Base-by-base conservation (phyloP, 2,888 invertebrate species). In the Drosophila yooni region DNA sequence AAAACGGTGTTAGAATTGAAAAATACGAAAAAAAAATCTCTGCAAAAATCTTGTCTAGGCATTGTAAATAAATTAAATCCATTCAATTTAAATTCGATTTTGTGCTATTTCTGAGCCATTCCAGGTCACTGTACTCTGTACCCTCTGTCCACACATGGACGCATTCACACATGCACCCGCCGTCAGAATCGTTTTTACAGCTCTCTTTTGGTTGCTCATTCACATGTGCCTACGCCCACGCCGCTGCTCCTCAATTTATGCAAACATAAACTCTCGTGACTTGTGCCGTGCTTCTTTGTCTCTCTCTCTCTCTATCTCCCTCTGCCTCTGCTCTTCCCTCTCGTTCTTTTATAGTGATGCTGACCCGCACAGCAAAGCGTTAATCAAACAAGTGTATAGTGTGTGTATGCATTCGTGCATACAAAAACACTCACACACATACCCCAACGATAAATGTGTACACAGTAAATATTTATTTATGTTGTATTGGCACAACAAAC, bases 351-450 rank as follows among this genome's bases (percentile, higher is more conserved):
- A 33, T 62, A 40, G 38, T 63, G 40, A 40, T 73, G 70, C 61
- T 77, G 76, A 69, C 77, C 70, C 70, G 74, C 64, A 63, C 74
- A 54, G 56, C 15, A 57, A 54, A 67, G 50, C 60, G 46, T 66
- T 74, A 81, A 74, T 83, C 88, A 85, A 88, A 85, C 88, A 85
- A 88, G 88, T 85, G 85, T 79, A 74, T 65, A 74, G 69, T 73
- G 66, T 77, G 63, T 58, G 51, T 48, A 3, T 63, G 59, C 73
- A 51, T 36, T 40, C 52, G 58, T 13, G 29, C 31, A 61, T 18
- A 34, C 25, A 51, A 51, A 51, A 40, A 52, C 56, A 33, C n/a
- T 10, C 2, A 50, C 54, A 53, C n/a, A 51, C 21, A 38, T 34
- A 29, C 31, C 13, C 2, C 21, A 25, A 46, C 21, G 46, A 46